Evolutionary conservation across 2,113 vertebrate genomes (phyloP), one percentile per base, ranked within the genome.

Genomic region (Scomber colias): DNA sequence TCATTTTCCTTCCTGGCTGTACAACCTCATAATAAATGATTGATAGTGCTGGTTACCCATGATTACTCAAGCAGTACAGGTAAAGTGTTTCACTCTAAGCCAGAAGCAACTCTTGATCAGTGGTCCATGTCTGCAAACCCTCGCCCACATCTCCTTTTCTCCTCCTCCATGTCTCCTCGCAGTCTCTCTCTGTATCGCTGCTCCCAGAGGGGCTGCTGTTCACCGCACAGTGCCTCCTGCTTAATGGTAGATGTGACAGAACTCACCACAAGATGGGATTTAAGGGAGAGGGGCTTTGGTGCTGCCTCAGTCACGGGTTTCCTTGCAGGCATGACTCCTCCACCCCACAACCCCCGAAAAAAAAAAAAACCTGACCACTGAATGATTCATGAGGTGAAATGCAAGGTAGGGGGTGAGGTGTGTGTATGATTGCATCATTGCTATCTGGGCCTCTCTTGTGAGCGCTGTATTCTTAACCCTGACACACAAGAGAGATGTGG

Each of bases 381-480:
- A 93, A 94, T 93, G 88, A 95, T 93, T 94, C 84, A 94, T 92
- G 77, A 81, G 77, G 40, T 57, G 51, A 70, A 77, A 75, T 49
- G 64, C 35, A 2, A 46, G 35, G 46, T 51, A 19, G n/a, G 49
- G 17, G 35, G 63, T 53, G 55, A 55, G 64, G 75, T 59, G 54
- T 80, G 78, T 81, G 64, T 40, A 9, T 71, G 81, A 63, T 79
- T 92, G 80, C 84, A 82, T 93, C 86, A 83, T 46, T 62, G 77
- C 81, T 81, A 81, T 83, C 79, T 87, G 80, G 79, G 78, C 82
- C 64, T 84, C 82, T 82, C 75, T n/a, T 60, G 75, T 88, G 76
- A 71, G 73, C 65, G 67, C 76, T 83, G 69, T 89, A 80, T 83
- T 87, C 76, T 83, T 83, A 91, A 84, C 78, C 84, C 76, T 83